These are phyloP conservation scores for Tipula lateralis DNA, from an alignment of 2,888 invertebrate genomes.

Conservation along the genomic window DNA sequence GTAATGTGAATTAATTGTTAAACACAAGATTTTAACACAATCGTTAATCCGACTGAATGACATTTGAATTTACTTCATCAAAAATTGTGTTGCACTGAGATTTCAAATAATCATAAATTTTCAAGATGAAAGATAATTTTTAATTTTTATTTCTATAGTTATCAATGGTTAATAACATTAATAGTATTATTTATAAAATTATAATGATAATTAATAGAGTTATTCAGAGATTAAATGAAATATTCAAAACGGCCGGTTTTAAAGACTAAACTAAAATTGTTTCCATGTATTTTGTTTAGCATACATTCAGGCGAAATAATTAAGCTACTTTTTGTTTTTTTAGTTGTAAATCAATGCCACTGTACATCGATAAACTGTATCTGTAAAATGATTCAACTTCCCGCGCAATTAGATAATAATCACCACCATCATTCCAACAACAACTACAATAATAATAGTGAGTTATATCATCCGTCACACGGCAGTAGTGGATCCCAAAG, in stretches of 20 bases:
- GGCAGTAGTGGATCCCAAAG: background rate
- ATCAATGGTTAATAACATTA: background rate
- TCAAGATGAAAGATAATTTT: background rate
- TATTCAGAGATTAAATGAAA: background rate
- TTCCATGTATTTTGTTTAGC: background rate
- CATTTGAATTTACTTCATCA: background rate
- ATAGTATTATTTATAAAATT: too few species aligned
- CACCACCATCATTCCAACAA: background rate
- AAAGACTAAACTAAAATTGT: background rate
- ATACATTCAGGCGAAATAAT: background rate
- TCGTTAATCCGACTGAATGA: background rate
- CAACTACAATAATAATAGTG: background rate
- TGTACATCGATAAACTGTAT: background rate
- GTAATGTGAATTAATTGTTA: too few species aligned
- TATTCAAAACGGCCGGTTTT: background rate
- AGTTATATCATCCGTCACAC: background rate
- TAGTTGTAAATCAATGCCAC: background rate
- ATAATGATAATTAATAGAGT: background rate
- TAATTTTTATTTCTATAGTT: background rate
- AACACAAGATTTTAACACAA: too few species aligned
- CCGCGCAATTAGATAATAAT: background rate
- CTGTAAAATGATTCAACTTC: background rate
- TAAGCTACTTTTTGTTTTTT: background rate
- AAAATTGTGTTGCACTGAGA: too few species aligned
- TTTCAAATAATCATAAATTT: too few species aligned